Evolutionary conservation across 2,113 vertebrate genomes (phyloP).

Genomic region (Cyanistes caeruleus): DNA sequence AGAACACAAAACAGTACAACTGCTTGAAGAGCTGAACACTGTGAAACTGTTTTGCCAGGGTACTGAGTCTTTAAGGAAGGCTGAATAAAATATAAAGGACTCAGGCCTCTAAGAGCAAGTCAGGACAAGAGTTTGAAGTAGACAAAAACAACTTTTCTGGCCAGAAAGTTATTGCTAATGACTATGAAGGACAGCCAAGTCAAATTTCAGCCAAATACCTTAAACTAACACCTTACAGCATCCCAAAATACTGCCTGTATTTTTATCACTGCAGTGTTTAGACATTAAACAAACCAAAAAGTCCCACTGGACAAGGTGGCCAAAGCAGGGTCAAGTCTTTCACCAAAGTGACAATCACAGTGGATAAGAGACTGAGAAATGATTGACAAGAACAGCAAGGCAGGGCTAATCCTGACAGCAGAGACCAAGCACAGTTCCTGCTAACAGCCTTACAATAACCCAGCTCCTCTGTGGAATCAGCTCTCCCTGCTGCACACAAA

Average conservation of each 20-base stretch:
- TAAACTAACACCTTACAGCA: background rate
- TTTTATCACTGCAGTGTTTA: background rate
- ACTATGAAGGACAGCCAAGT: background rate
- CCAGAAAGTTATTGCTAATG: background rate
- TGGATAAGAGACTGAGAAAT: background rate
- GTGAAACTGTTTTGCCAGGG: slow-evolving; percentile 68
- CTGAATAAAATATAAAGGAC: slow-evolving; percentile 56
- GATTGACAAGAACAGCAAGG: background rate
- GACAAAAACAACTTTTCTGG: slow-evolving; percentile 34
- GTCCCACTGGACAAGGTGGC: background rate
- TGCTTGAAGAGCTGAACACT: slow-evolving; percentile 69
- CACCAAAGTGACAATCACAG: background rate
- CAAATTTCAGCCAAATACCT: background rate
- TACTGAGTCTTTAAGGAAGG: slow-evolving; percentile 53
- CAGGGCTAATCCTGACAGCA: background rate
- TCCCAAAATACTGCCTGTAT: background rate
- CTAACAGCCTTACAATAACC: background rate
- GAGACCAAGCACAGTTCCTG: background rate
- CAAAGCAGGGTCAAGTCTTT: background rate
- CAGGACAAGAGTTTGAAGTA: slow-evolving; percentile 37
- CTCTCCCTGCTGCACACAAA: background rate
- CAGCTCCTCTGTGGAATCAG: background rate
- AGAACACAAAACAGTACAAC: slow-evolving; percentile 69
- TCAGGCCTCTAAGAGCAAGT: slow-evolving; percentile 45
- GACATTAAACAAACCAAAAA: background rate